Evolutionary conservation across 2,888 invertebrate genomes (phyloP).

Genomic region (Dynastes maya): DNA sequence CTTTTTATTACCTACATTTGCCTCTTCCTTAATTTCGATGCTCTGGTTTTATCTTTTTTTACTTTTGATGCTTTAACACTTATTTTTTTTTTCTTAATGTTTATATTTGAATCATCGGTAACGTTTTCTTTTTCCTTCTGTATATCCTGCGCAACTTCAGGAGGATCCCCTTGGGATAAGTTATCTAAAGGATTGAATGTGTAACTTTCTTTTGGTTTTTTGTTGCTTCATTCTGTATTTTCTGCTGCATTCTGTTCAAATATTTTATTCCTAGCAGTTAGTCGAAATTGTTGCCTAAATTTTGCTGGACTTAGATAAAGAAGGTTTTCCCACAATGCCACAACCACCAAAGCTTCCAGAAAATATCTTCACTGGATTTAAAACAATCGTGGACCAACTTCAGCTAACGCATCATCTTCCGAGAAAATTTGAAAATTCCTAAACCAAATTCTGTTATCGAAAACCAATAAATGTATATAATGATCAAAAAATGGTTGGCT

Average conservation of each 20-base stretch:
- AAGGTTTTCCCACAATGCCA: conserved; percentile 94
- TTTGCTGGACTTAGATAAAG: conserved; percentile 92
- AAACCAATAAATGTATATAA: conserved; percentile 91
- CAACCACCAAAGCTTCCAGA: conserved; percentile 93
- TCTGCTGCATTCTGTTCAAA: conserved; percentile 85
- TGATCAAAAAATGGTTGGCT: conserved; percentile 99
- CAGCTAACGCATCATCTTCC: conserved; percentile 95
- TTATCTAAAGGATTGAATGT: conserved; percentile 82
- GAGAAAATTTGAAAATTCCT: conserved; percentile 98
- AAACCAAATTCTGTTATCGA: conserved; percentile 98
- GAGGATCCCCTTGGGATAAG: conserved; percentile 72
- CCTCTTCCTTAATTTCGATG: not conserved
- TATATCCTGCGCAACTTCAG: conserved; percentile 27
- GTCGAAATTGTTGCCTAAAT: conserved; percentile 77
- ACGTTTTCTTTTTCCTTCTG: not conserved
- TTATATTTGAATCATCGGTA: not conserved
- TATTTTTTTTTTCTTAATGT: not conserved
- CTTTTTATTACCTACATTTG: conserved; percentile 14
- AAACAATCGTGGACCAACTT: conserved; percentile 92
- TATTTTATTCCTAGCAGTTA: conserved; percentile 76
- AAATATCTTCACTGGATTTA: conserved; percentile 95
- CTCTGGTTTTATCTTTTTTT: not conserved
- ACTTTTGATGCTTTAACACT: conserved; percentile 18
- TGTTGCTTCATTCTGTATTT: conserved; percentile 81
- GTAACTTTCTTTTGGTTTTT: conserved; percentile 82